Base-by-base conservation (phyloP, 1,140 invertebrate genomes). In the Odontomachus brunneus region DNA sequence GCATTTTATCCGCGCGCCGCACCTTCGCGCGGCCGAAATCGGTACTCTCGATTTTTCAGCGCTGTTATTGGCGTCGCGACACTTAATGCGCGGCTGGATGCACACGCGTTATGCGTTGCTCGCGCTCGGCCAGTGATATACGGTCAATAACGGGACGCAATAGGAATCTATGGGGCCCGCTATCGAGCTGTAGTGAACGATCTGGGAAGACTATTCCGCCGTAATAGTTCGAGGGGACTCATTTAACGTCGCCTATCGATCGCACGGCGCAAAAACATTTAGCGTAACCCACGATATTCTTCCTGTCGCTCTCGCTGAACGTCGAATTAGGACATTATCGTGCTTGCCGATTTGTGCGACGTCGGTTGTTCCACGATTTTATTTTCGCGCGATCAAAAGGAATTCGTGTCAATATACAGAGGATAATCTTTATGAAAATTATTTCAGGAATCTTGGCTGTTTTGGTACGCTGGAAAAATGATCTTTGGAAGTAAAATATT, bases 71-170 rank as follows among this genome's bases (percentile, higher is more conserved):
- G 14, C 57, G 19, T 19, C 69, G 26, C 19, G 57, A 53, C 66
- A 81, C 55, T 72, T 81, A 81, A 81, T 59, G 76, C 69, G n/a
- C 51, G 22, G 24, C n/a, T 49, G 66, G 26, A 72, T 55, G 60
- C 66, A 72, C 2, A 60, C 33, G n/a, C 9, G 9, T 59, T 57
- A 72, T 60, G 14, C 17, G 17, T 80, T 26, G 15, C 29, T 26
- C 51, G 33, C 15, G 12, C 26, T 38, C 24, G 26, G 60, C n/a
- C 33, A 0, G 9, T 80, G 17, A 80, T 59, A 71, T 71, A 80
- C 1, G 7, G 7, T 14, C 26, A 22, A 33, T 81, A 81, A 60
- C 24, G 53, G n/a, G 29, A 38, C 49, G 19, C 24, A 7, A 17
- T 12, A 26, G 53, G 17, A 48, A 74, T 19, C n/a, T 48, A 74